Percentiles rank a stretch among this genome's conserved stretches.
phyloP scores from a whole-genome alignment of 2,797 vertebrate species.

The Lacerta bilineata region DNA sequence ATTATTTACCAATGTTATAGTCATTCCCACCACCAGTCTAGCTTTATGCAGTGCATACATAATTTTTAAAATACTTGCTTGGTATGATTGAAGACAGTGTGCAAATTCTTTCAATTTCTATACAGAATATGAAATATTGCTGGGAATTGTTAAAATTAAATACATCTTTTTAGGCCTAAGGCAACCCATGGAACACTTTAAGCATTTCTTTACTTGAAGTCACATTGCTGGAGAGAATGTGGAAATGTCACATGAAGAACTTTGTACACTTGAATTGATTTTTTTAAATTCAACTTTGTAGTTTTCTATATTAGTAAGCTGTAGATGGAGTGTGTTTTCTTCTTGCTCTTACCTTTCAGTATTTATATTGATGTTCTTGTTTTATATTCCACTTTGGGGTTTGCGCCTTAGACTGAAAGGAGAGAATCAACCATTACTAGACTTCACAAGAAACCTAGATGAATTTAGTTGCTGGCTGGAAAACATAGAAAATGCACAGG shows the following conservation, averaged over 20 bases:
- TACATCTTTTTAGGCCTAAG: background rate
- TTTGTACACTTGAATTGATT: background rate
- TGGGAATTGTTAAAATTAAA: background rate
- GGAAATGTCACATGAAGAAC: background rate
- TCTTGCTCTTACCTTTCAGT: background rate
- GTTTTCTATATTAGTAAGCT: background rate
- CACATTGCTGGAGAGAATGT: background rate
- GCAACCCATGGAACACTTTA: background rate
- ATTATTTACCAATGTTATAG: background rate
- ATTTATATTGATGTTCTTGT: conserved; percentile 11
- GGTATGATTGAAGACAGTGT: background rate
- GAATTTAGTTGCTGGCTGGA: conserved; percentile 87
- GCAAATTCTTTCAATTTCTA: background rate
- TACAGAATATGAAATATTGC: background rate
- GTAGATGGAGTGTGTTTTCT: background rate
- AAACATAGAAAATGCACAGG: conserved; percentile 82
- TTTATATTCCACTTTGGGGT: conserved; percentile 10
- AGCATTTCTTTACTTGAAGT: fast-evolving
- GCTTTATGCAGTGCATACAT: too few relatives aligned
- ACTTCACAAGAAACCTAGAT: conserved; percentile 83
- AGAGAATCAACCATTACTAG: conserved; percentile 82
- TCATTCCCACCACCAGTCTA: background rate
- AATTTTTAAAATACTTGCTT: background rate
- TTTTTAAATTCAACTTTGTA: background rate
- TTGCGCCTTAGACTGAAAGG: conserved; percentile 82